A percentile compares a stretch with the other conserved stretches of the same genome.
These are phyloP conservation scores for Caenorhabditis sp. DNA, from an alignment of 2,888 invertebrate genomes.

Conservation along the genomic window DNA sequence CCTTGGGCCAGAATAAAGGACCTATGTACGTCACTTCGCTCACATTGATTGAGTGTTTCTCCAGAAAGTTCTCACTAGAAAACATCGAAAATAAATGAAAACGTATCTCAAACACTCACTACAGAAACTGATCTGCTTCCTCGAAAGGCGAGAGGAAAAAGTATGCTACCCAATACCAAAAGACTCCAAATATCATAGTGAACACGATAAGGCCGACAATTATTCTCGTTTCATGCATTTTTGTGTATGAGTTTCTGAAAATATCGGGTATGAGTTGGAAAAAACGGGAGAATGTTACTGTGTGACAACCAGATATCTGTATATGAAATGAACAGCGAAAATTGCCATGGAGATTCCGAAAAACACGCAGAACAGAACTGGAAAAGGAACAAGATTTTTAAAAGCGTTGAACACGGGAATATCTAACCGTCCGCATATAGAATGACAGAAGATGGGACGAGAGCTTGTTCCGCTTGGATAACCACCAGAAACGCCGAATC, in stretches of 20 bases:
- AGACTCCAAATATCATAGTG: constrained; percentile 11
- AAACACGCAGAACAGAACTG: constrained; percentile 35
- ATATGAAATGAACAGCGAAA: constrained; percentile 42
- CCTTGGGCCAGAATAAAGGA: constrained; percentile 15
- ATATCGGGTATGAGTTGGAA: too few species aligned
- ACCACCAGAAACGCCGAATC: constrained; percentile 9
- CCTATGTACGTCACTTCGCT: constrained; percentile 24
- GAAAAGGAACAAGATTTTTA: neutral
- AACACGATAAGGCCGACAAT: constrained; percentile 6
- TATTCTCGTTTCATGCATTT: neutral
- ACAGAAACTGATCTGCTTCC: constrained; percentile 23
- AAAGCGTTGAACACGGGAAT: neutral
- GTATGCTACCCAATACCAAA: constrained; percentile 28
- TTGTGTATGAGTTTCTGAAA: constrained; percentile 10
- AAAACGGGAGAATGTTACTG: neutral
- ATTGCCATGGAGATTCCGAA: constrained; percentile 52
- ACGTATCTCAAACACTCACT: neutral
- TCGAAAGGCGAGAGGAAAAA: constrained; percentile 13
- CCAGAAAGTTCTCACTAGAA: constrained; percentile 25
- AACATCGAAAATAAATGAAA: neutral
- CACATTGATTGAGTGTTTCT: constrained; percentile 1
- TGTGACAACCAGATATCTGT: constrained; percentile 30
- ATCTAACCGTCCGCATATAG: constrained; percentile 17
- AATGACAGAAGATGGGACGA: constrained; percentile 10
- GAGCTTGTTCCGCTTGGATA: constrained; percentile 6